phyloP scores from a whole-genome alignment of 2,113 vertebrate genomes.

The Apteryx mantelli region DNA sequence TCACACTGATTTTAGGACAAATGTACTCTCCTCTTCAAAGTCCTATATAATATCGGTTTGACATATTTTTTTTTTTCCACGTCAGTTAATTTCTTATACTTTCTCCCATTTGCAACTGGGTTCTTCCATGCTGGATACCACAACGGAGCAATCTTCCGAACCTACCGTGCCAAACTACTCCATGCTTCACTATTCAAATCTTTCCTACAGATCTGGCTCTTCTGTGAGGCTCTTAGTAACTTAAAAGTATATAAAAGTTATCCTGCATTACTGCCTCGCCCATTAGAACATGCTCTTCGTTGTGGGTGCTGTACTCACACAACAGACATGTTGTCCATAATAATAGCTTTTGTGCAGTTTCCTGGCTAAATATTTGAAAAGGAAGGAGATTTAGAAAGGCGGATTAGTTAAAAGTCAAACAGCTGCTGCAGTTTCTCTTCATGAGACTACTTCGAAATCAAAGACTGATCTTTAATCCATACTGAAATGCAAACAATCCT shows the following conservation, averaged over 20 bases:
- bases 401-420: neutral
- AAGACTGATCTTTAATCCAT: neutral
- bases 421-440: neutral
- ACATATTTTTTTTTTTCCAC: neutral
- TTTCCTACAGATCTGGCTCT: neutral
- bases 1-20: neutral
- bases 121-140: neutral
- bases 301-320: fast-evolving
- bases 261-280: neutral
- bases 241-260: neutral
- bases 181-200: neutral
- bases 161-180: neutral
- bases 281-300: neutral
- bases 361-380: neutral
- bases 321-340: neutral
- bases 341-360: neutral
- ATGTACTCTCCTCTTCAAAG: neutral
- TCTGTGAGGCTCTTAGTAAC: neutral
- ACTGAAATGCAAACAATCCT: neutral
- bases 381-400: neutral
- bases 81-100: neutral
- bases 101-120: neutral
- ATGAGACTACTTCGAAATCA: neutral
- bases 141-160: neutral
- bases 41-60: neutral